These are phyloP conservation scores for Harpagifer antarcticus DNA, from an alignment of 2,797 vertebrate genomes.

Conservation along the genomic window DNA sequence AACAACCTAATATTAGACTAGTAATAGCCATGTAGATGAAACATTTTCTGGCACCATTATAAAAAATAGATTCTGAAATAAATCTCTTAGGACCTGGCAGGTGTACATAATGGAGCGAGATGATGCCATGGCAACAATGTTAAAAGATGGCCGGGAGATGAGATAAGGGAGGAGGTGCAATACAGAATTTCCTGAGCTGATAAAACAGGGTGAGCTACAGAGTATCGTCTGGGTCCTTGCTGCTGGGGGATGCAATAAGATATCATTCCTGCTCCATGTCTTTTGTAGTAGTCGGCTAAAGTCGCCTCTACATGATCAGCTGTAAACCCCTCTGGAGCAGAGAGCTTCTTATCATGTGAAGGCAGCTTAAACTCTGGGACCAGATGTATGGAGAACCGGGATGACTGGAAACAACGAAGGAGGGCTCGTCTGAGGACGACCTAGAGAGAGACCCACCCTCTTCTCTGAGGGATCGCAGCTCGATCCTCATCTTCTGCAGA, in stretches of 20 bases:
- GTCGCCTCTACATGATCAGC: no score
- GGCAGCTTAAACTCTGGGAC: background rate
- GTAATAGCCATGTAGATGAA: background rate
- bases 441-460: constrained; percentile 86
- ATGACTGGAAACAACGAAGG: no score
- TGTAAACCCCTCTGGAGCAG: no score
- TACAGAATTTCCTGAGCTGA: constrained; percentile 12
- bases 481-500: constrained; percentile 98
- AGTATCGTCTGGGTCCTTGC: background rate
- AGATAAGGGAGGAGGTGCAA: constrained; percentile 14
- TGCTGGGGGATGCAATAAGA: background rate
- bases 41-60: constrained; percentile 8
- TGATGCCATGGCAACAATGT: constrained; percentile 40
- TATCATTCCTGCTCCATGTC: background rate
- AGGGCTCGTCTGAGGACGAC: no score
- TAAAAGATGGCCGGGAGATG: constrained; percentile 26
- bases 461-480: constrained; percentile 95
- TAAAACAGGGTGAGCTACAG: constrained; percentile 3
- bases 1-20: constrained; percentile 20
- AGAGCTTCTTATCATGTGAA: no score
- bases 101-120: constrained; percentile 32
- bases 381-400: no score
- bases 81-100: constrained; percentile 24
- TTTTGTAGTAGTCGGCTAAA: background rate
- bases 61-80: constrained; percentile 12